Base-by-base conservation (phyloP, 1,140 invertebrate genomes). In the Drosophila bipectinata region DNA sequence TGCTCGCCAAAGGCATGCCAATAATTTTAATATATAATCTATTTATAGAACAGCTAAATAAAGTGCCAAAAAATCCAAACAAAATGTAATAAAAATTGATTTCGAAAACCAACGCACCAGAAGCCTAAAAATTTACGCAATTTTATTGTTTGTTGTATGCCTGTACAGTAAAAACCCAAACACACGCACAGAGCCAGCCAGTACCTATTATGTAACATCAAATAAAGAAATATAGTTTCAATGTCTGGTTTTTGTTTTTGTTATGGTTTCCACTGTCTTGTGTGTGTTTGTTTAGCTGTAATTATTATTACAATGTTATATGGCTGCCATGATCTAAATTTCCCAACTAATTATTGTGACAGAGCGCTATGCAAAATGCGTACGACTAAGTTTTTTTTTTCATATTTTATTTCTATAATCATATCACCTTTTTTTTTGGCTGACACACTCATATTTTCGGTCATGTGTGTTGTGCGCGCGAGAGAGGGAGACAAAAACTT, bases 401-500 rank as follows among this genome's bases (percentile, higher is more conserved):
- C 51, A 39, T 60, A 56, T 52, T 10, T 15, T 15, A 44, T 44
- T n/a, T 56, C 6, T 6, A 18, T 34, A 37, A 8, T 48, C 48
- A 28, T 64, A 54, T 51, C 44, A 39, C 54, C 34, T 39, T 60
- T 49, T 39, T 51, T 34, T 12, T 34, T 34, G 21, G 30, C 55
- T 5, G 14, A 52, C 67, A 53, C 60, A 57, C 49, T 30, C 37
- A 15, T 34, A 44, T 56, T 72, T 80, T 73, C 37, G 61, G 57
- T 32, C 51, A 34, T 61, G 37, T 62, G 63, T 26, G 55, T 24
- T 18, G 8, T 6, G 26, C 26, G 26, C 26, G 5, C 26, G 26
- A 28, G 26, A n/a, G 59, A 90, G 61, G 48, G 81, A 71, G 82
- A 90, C 72, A 90, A 90, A 90, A 90, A 90, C 72, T 90, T 90